phyloP scores from a whole-genome alignment of 2,888 invertebrate genomes.

The Eupelmus urozonus region DNA sequence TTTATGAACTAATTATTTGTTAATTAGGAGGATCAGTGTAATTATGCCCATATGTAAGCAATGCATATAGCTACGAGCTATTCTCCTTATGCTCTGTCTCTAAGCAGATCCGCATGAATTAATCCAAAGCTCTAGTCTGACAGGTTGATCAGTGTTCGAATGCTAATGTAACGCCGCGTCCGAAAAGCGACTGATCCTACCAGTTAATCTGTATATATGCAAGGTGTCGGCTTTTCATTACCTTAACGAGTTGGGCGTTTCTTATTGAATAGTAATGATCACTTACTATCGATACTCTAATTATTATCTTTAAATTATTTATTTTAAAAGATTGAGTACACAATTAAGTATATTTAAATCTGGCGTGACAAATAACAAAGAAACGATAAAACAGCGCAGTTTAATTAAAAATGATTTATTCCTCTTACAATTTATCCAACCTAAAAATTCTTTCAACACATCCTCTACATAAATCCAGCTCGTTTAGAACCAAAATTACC shows the following conservation, averaged over 20 bases:
- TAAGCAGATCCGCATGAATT: constrained; percentile 45
- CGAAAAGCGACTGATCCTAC: constrained; percentile 6
- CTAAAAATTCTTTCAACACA: no score
- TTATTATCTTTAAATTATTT: no score
- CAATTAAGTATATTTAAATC: no score
- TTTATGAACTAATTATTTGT: background rate
- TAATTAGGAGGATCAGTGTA: background rate
- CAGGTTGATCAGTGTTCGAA: constrained; percentile 40
- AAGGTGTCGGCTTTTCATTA: background rate
- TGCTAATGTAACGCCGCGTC: constrained; percentile 25
- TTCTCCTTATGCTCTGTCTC: constrained; percentile 15
- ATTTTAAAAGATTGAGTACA: no score
- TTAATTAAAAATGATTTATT: no score
- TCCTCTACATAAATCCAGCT: no score
- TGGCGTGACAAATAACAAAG: no score
- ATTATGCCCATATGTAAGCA: background rate
- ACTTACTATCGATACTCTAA: no score
- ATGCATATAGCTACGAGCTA: background rate
- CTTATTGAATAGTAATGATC: no score
- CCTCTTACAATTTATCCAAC: no score
- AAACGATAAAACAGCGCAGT: no score
- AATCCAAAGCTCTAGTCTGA: constrained; percentile 41
- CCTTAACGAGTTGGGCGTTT: background rate
- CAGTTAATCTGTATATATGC: background rate
- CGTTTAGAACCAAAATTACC: no score